A percentile compares a stretch with the other conserved stretches of the same genome.
Conservation (phyloP, 2,888 invertebrate genomes). For the Euplagia quadripunctaria region DNA sequence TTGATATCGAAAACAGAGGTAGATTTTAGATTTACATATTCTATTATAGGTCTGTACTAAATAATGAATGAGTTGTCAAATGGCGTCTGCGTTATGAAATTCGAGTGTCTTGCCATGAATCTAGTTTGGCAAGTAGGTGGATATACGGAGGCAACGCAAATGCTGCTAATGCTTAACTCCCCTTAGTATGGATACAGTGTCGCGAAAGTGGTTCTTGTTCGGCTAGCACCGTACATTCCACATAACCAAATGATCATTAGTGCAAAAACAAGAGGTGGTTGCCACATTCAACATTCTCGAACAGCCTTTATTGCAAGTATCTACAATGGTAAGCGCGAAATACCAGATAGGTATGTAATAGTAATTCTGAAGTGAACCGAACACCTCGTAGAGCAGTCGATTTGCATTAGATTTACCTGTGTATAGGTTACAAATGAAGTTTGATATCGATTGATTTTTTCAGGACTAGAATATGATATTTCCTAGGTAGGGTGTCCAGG, state of each 20-base stretch:
- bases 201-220: conserved; percentile 79
- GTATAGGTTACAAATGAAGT: background rate
- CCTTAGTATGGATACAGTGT: conserved; percentile 63
- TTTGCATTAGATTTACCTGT: background rate
- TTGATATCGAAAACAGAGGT: background rate
- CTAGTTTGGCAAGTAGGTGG: conserved; percentile 66
- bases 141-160: conserved; percentile 24
- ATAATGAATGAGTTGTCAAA: conserved; percentile 35
- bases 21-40: conserved; percentile 31
- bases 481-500: background rate
- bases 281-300: conserved; percentile 57
- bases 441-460: background rate
- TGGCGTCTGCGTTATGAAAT: conserved; percentile 56
- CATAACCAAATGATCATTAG: conserved; percentile 73
- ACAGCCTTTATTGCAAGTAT: conserved; percentile 35
- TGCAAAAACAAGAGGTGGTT: conserved; percentile 70
- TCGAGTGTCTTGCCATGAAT: conserved; percentile 58
- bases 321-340: conserved; percentile 50
- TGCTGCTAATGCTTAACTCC: conserved; percentile 59
- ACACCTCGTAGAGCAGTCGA: conserved; percentile 9
- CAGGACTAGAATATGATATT: background rate
- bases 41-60: conserved; percentile 36
- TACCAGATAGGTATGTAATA: conserved; percentile 40
- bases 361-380: conserved; percentile 37
- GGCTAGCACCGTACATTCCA: conserved; percentile 64